Evolutionary conservation across 2,888 invertebrate species (phyloP).

Genomic region (Chydorus sphaericus): DNA sequence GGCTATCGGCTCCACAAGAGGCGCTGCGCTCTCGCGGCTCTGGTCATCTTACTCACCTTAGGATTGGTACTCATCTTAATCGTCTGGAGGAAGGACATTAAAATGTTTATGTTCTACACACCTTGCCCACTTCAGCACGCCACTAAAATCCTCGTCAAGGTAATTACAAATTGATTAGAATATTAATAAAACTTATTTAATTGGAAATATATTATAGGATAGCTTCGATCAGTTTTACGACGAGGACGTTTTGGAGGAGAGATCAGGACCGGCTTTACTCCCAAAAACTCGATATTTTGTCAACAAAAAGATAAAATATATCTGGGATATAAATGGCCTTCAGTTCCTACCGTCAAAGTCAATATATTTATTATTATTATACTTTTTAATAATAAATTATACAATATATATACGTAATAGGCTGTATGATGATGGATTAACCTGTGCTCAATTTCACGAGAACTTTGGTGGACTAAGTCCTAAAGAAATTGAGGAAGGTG

Average conservation of each 20-base stretch:
- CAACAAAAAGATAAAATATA: constrained; percentile 32
- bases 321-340: constrained; percentile 27
- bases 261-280: constrained; percentile 14
- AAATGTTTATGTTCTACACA: constrained; percentile 19
- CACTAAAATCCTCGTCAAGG: constrained; percentile 20
- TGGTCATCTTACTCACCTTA: constrained; percentile 17
- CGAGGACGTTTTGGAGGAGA: constrained; percentile 18
- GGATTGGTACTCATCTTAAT: constrained; percentile 19
- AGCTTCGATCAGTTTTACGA: constrained; percentile 15
- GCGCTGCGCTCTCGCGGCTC: constrained; percentile 17
- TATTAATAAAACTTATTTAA: background rate
- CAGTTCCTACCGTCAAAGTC: constrained; percentile 26
- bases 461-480: background rate
- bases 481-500: background rate
- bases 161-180: constrained; percentile 10
- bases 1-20: constrained; percentile 69
- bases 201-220: constrained; percentile 10
- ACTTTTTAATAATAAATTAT: background rate
- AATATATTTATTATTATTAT: constrained; percentile 15
- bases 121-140: constrained; percentile 20
- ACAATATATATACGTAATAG: background rate
- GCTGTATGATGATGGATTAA: background rate
- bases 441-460: constrained; percentile 1
- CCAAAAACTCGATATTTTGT: constrained; percentile 24
- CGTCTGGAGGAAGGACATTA: constrained; percentile 19